Percentiles rank a stretch among this genome's conserved stretches.
These are phyloP conservation scores for Lophura nycthemera DNA, from an alignment of 2,113 vertebrate genomes.

Conservation along the genomic window DNA sequence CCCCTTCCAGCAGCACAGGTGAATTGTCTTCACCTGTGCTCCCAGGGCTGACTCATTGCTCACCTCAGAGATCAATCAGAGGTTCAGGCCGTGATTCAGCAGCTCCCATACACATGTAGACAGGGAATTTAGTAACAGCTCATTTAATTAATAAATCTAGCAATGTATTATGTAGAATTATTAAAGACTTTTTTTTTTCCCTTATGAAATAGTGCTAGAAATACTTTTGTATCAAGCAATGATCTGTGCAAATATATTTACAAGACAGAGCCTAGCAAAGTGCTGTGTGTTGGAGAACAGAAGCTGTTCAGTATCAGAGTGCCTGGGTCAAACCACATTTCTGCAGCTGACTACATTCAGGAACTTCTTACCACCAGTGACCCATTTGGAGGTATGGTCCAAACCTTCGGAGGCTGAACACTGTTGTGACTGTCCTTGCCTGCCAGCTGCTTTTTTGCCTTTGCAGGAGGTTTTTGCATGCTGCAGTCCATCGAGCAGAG, in stretches of 20 bases:
- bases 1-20: too few relatives aligned
- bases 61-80: too few relatives aligned
- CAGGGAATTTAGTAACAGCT: background rate
- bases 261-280: background rate
- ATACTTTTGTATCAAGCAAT: background rate
- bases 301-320: accelerated
- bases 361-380: background rate
- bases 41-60: too few relatives aligned
- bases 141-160: background rate
- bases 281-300: background rate
- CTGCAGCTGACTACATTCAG: background rate
- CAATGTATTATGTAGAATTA: background rate
- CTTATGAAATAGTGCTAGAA: background rate
- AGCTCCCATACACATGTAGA: background rate
- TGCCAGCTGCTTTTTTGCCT: background rate
- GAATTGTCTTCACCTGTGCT: too few relatives aligned
- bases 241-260: background rate
- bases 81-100: too few relatives aligned
- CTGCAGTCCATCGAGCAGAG: background rate
- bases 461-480: background rate
- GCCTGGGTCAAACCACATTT: background rate
- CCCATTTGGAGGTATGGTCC: background rate
- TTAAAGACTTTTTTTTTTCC: background rate
- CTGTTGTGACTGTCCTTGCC: background rate
- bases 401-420: background rate